Base-by-base conservation (phyloP, 2,797 vertebrate species). In the Propithecus perrieri region DNA sequence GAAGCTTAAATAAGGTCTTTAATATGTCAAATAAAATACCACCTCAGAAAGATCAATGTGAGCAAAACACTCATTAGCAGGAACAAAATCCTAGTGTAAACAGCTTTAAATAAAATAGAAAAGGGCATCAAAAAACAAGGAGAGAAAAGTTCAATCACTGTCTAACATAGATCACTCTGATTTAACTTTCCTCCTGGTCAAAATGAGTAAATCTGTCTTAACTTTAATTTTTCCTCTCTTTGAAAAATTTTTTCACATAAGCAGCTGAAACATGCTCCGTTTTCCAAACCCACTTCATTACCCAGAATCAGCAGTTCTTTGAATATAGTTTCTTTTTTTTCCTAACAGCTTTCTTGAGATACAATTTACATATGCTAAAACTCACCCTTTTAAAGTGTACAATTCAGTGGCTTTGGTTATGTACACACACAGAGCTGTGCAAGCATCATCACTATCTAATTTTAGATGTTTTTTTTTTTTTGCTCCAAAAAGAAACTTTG, bases 21-120 rank as follows among this genome's bases (percentile, higher is more conserved):
- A 92, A 65, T 74, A 65, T 85, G 91, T 91, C 61, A 85, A 81
- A 95, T 89, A 95, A 97, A 97, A 95, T 75, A 90, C 61, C 46
- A 50, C 53, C 59, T 95, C 71, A 63, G 84, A 97, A 97, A 98
- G 94, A 86, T 97, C 85, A 85, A n/a, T 95, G 86, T 95, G 63
- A 96, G 28, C 8, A 96, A 92, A 95, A 94, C 18, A 85, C 93
- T 97, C 76, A 63, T 91, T 93, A 97, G 57, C 3, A 41, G 30
- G 30, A 1, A 5, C 55, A 95, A 86, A 12, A 97, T 26, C 89
- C 88, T 96, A 81, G 92, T 88, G 67, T 97, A 96, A 98, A 78
- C 7, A 87, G 33, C 17, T 72, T 95, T 98, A 81, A 96, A 92
- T 5, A 94, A 97, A 95, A 97, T 43, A 96, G 53, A 91, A 95